Percentiles rank a stretch among this genome's conserved stretches.
Evolutionary conservation across 1,140 invertebrate genomes (phyloP).

Genomic region (Leptonema lineaticorne): DNA sequence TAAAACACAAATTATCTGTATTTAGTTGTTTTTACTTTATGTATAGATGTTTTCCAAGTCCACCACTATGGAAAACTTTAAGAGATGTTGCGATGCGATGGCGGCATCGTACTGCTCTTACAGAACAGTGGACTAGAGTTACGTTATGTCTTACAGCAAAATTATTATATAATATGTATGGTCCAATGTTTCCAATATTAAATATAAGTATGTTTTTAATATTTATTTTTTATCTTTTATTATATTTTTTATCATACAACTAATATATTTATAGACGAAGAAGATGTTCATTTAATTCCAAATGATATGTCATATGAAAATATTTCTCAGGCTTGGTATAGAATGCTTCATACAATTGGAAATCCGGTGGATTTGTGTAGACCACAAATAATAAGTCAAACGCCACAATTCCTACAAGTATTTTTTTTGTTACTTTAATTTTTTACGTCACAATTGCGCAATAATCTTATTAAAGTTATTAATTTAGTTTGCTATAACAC

Average conservation of each 20-base stretch:
- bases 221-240: constrained; percentile 8
- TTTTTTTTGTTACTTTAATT: no score
- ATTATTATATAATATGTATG: constrained; percentile 86
- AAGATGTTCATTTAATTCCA: constrained; percentile 80
- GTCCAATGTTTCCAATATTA: constrained; percentile 80
- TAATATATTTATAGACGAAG: constrained; percentile 68
- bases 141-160: constrained; percentile 85
- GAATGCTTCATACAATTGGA: constrained; percentile 88
- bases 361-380: constrained; percentile 92
- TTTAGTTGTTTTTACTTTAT: neutral
- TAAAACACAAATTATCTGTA: neutral
- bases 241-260: neutral
- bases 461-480: constrained; percentile 54
- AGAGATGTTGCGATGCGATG: constrained; percentile 89
- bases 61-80: constrained; percentile 94
- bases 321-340: constrained; percentile 92
- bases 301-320: constrained; percentile 83
- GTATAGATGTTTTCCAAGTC: constrained; percentile 83
- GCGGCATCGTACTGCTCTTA: constrained; percentile 88
- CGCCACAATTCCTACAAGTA: constrained; percentile 76
- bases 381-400: constrained; percentile 82
- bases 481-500: constrained; percentile 71
- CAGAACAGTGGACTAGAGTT: constrained; percentile 94
- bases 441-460: no score
- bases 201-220: constrained; percentile 69